These are phyloP conservation scores for Anhinga rufa DNA, from an alignment of 2,113 vertebrate species.

Conservation along the genomic window DNA sequence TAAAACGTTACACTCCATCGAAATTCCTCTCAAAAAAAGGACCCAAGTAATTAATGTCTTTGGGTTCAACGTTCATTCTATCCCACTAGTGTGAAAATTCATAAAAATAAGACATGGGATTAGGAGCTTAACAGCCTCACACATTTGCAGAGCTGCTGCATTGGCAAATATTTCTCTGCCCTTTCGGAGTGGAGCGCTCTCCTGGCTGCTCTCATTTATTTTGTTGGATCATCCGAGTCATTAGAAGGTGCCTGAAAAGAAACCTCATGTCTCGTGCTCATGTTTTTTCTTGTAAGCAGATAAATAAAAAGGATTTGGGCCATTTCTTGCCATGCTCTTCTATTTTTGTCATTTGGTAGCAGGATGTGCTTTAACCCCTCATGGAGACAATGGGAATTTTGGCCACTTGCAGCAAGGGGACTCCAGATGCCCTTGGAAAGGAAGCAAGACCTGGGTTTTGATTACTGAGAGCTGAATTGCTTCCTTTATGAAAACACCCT, in stretches of 20 bases:
- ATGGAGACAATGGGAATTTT: not conserved
- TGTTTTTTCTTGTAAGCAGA: not conserved
- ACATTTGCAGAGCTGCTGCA: conserved; percentile 40
- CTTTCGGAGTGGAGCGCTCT: not conserved
- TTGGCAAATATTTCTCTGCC: not conserved
- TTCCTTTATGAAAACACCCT: not conserved
- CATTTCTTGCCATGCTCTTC: not conserved
- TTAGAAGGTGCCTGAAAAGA: not conserved
- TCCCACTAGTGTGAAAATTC: conserved; percentile 55
- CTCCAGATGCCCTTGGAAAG: not conserved
- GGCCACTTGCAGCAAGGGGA: not conserved
- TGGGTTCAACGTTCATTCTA: conserved; percentile 42
- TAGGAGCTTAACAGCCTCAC: conserved; percentile 53
- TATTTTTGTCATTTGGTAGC: not conserved
- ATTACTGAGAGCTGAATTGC: not conserved
- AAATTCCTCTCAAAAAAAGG: conserved; percentile 58
- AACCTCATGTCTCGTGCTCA: not conserved
- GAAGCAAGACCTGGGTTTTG: not conserved
- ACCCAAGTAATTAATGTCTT: conserved; percentile 52
- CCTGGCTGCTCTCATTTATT: not conserved
- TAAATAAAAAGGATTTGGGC: not conserved
- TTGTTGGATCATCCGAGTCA: not conserved
- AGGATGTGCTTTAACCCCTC: not conserved
- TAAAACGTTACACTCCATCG: conserved; percentile 53
- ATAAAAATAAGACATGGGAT: conserved; percentile 49